phyloP scores from a whole-genome alignment of 2,113 vertebrate species.

The Lepus americanus region DNA sequence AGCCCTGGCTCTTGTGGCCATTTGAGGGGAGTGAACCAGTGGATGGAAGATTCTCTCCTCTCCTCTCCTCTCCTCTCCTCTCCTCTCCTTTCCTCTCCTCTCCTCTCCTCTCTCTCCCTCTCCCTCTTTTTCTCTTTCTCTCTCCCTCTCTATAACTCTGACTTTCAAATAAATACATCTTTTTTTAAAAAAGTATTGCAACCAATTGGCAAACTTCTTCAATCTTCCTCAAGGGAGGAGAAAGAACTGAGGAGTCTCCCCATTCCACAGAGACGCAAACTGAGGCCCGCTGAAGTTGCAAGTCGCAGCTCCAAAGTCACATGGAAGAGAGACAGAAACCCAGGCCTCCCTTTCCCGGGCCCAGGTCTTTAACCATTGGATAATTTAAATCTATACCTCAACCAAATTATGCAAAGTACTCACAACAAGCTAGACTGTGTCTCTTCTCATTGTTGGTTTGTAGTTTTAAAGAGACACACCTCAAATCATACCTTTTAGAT shows the following conservation, averaged over 20 bases:
- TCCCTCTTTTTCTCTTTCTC: no score
- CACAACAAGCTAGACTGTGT: neutral
- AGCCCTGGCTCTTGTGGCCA: no score
- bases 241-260: neutral
- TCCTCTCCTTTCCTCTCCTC: no score
- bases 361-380: neutral
- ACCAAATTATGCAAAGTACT: neutral
- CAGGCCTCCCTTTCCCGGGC: neutral
- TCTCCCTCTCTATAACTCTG: no score
- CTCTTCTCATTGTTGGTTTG: neutral
- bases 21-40: no score
- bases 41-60: no score
- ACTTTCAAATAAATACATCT: no score
- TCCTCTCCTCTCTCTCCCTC: no score
- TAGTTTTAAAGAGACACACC: no score
- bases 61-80: no score
- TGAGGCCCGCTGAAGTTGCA: neutral
- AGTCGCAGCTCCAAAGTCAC: neutral
- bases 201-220: neutral
- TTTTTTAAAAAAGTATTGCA: neutral
- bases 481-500: no score
- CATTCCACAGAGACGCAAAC: slow-evolving; percentile 6
- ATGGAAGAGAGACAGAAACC: neutral
- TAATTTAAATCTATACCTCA: neutral
- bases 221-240: neutral